Conservation (phyloP, 2,113 vertebrate species). For the Tragulus kanchil region DNA sequence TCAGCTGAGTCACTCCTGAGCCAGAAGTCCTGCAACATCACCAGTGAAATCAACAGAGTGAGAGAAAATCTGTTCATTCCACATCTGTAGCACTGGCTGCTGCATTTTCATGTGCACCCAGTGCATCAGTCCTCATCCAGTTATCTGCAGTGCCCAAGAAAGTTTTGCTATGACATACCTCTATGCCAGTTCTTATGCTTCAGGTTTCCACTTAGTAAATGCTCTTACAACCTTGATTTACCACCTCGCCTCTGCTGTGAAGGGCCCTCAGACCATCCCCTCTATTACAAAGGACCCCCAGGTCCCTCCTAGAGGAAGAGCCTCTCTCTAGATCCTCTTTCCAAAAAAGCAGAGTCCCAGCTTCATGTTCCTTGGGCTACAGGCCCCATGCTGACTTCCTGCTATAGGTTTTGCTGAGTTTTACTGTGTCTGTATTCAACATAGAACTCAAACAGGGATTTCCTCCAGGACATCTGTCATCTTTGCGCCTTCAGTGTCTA, state of each 20-base stretch:
- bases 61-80: slow-evolving; percentile 78
- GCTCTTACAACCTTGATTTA: background rate
- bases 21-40: slow-evolving; percentile 57
- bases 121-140: background rate
- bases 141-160: background rate
- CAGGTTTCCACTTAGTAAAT: background rate
- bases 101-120: background rate
- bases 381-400: background rate
- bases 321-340: background rate
- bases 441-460: background rate
- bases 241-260: background rate
- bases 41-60: slow-evolving; percentile 59
- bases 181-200: background rate
- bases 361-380: background rate
- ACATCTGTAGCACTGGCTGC: background rate
- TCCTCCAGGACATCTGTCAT: background rate
- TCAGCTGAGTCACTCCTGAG: slow-evolving; percentile 54
- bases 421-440: background rate
- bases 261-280: background rate
- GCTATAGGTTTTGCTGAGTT: background rate
- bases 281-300: background rate
- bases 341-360: background rate
- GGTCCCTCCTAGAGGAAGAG: background rate
- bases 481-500: background rate
- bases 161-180: background rate